phyloP scores from a whole-genome alignment of 2,113 vertebrate genomes.

The Chaetorhynchus papuensis region DNA sequence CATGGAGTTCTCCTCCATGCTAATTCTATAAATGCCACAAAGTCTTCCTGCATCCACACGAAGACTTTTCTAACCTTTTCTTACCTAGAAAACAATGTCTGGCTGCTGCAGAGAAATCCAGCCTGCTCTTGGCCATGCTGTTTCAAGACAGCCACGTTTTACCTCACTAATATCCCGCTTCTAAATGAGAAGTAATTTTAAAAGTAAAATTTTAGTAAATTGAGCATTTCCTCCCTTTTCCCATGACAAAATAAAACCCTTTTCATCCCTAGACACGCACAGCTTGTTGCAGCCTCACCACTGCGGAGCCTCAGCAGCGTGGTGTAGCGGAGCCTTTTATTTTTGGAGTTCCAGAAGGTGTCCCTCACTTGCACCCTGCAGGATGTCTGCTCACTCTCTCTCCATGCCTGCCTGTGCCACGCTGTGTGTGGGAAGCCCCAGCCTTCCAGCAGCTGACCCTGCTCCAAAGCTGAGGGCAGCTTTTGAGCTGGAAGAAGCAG shows the following conservation, averaged over 20 bases:
- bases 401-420: fast-evolving
- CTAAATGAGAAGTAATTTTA: neutral
- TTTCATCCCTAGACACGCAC: neutral
- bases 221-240: neutral
- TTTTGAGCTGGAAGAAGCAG: neutral
- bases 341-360: neutral
- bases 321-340: neutral
- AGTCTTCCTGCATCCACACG: neutral
- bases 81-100: neutral
- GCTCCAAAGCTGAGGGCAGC: neutral
- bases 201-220: neutral
- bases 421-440: neutral
- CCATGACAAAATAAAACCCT: neutral
- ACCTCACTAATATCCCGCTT: neutral
- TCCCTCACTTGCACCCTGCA: neutral
- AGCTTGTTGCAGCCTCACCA: neutral
- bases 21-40: neutral
- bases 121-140: neutral
- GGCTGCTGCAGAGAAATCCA: neutral
- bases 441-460: neutral
- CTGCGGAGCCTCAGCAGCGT: neutral
- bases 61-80: neutral
- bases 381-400: neutral
- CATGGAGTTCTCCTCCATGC: neutral
- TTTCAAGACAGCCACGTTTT: neutral